Evolutionary conservation across 2,888 invertebrate genomes (phyloP).

Genomic region (Ligdia adustata): DNA sequence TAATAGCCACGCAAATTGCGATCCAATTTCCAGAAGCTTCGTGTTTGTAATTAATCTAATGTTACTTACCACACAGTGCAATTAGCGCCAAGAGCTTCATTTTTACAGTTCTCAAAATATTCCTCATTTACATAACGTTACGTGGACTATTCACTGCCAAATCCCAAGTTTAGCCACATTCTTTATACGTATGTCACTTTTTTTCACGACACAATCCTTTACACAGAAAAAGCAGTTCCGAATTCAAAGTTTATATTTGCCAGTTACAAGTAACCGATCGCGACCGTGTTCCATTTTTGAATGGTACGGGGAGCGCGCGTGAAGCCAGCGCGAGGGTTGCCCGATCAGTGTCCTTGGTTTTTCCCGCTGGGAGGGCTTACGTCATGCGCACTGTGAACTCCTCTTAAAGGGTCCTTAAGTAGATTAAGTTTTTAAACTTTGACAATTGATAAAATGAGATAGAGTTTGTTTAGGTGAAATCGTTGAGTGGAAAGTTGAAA

Average conservation of each 20-base stretch:
- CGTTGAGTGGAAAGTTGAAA: conserved; percentile 72
- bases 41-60: background rate
- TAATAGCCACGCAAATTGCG: background rate
- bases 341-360: conserved; percentile 74
- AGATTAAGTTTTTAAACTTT: conserved; percentile 83
- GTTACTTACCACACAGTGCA: conserved; percentile 70
- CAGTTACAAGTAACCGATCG: conserved; percentile 59
- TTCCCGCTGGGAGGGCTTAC: conserved; percentile 66
- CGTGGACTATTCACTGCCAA: conserved; percentile 22
- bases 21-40: background rate
- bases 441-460: conserved; percentile 80
- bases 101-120: conserved; percentile 51
- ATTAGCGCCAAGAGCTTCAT: conserved; percentile 71
- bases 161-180: conserved; percentile 54
- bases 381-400: conserved; percentile 75
- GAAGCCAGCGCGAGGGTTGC: conserved; percentile 48
- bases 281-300: conserved; percentile 63
- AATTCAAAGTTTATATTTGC: conserved; percentile 41
- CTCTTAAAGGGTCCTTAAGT: conserved; percentile 76
- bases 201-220: conserved; percentile 37
- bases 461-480: conserved; percentile 71
- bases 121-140: conserved; percentile 46
- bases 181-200: conserved; percentile 33
- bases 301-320: conserved; percentile 51
- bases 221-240: conserved; percentile 22